Percentiles rank a stretch among this genome's conserved stretches.
These are phyloP conservation scores for Zapornia atra DNA, from an alignment of 2,113 vertebrate species.

Conservation along the genomic window DNA sequence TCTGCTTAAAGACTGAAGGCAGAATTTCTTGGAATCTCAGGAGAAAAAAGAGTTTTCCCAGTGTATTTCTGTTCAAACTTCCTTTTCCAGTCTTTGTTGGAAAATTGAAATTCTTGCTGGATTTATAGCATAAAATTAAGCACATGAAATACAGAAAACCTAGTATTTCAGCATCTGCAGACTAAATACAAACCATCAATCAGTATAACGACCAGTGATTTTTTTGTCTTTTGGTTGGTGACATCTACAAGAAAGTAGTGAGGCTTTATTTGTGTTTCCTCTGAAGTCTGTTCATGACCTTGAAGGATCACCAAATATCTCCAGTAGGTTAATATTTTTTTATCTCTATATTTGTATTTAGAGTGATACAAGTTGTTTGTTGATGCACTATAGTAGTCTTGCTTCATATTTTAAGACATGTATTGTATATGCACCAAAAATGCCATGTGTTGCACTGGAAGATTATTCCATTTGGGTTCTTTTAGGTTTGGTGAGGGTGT, in stretches of 20 bases:
- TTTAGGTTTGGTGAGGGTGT: no score
- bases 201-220: not conserved
- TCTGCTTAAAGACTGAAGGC: not conserved
- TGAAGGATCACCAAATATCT: not conserved
- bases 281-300: not conserved
- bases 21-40: not conserved
- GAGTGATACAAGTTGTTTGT: not conserved
- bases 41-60: accelerated
- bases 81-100: not conserved
- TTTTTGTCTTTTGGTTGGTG: not conserved
- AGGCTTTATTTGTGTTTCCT: not conserved
- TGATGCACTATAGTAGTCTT: not conserved
- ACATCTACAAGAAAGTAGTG: not conserved
- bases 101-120: not conserved
- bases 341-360: not conserved
- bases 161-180: not conserved
- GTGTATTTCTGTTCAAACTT: not conserved
- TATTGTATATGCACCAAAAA: not conserved
- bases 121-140: not conserved
- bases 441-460: not conserved
- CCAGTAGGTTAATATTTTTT: not conserved
- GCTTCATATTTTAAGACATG: not conserved
- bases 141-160: not conserved
- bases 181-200: not conserved
- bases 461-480: not conserved